These are phyloP conservation scores for Tapirus indicus DNA, from an alignment of 2,797 vertebrate species.

Conservation along the genomic window DNA sequence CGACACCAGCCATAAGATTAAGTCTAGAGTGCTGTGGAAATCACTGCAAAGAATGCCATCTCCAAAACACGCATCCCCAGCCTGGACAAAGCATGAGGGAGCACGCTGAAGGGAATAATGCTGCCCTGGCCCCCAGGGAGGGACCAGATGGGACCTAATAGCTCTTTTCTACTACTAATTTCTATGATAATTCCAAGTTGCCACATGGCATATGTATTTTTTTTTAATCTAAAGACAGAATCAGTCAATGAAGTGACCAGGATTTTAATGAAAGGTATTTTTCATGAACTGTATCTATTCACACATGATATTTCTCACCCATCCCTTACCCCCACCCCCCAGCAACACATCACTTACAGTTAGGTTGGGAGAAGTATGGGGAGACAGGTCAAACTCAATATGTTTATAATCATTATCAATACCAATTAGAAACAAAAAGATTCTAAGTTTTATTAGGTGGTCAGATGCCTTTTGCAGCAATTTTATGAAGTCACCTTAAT, in stretches of 20 bases:
- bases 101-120: constrained; percentile 17
- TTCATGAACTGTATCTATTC: constrained; percentile 72
- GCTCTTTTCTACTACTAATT: constrained; percentile 82
- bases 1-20: not conserved
- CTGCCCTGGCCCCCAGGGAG: constrained; percentile 28
- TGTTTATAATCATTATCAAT: constrained; percentile 35
- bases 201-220: constrained; percentile 81
- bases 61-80: not conserved
- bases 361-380: not conserved
- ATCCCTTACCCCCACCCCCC: not conserved
- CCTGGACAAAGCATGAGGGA: constrained; percentile 57
- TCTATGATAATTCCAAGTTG: constrained; percentile 84
- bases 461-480: constrained; percentile 11
- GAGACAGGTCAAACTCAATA: constrained; percentile 8
- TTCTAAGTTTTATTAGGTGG: constrained; percentile 8
- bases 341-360: not conserved
- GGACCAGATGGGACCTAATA: constrained; percentile 79
- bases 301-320: constrained; percentile 24
- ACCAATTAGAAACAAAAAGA: constrained; percentile 56
- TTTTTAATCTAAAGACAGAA: constrained; percentile 71
- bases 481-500: constrained; percentile 37
- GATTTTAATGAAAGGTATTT: constrained; percentile 78
- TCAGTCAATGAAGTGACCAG: constrained; percentile 67
- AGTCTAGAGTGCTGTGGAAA: constrained; percentile 24
- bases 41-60: not conserved